Base-by-base conservation (phyloP, 1,140 invertebrate species). In the Proctacanthus coquilletti region DNA sequence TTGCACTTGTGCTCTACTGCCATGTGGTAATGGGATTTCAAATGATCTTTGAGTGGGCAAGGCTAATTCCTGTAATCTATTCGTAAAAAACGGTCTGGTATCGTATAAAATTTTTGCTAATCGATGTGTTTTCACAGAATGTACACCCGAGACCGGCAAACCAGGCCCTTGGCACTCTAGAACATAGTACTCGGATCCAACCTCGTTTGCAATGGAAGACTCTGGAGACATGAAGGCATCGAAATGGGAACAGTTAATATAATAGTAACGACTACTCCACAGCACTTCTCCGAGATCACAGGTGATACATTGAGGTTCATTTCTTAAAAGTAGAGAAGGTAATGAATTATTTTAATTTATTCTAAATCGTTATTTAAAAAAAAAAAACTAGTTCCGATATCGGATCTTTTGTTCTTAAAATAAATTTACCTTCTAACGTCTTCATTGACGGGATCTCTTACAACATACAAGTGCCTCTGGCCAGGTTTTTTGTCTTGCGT, bases 401-500 rank as follows among this genome's bases (percentile, higher is more conserved):
- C 23, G n/a, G n/a, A 25, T 25, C n/a, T n/a, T 8, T 8, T 25
- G 6, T 8, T n/a, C 6, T 25, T 8, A 25, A 25, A 25, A 25
- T n/a, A 25, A 25, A n/a, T 25, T 45, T 49, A 66, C 45, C 74
- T 71, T 46, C 73, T 70, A 11, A 74, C 74, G 45, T 81, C 73
- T 40, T 80, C 78, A 14, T 71, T 71, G 6, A 74, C 73, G 10
- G 72, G 72, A 53, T 75, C 72, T 42, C 76, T 71, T 3, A 84
- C 79, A 4, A 82, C 75, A 56, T 84, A 93, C 34, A 95, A 65
- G 57, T 93, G 87, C 39, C 77, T 71, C 56, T 89, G 81, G 4
- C 86, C 83, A 2, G 87, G 80, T 53, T 76, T 76, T 36, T 72
- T 71, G 38, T 83, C 78, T 49, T 79, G 76, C 30, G 81, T 85